Percentiles rank a stretch among this genome's conserved stretches.
These are phyloP conservation scores for Pyrgus malvae DNA, from an alignment of 2,888 invertebrate genomes.

Conservation along the genomic window DNA sequence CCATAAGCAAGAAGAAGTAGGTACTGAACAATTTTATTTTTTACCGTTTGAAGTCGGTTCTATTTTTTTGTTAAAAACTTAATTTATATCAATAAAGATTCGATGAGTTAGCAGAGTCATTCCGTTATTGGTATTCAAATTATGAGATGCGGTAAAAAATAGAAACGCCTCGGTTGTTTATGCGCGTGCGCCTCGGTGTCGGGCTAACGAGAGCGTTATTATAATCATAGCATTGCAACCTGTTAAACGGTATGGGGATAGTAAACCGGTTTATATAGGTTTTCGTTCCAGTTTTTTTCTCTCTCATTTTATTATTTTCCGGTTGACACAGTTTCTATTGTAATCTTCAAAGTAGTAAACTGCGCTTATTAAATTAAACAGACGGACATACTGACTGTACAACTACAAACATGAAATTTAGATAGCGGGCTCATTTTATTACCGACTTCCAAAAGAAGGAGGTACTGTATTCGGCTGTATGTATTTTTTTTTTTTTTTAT, in stretches of 20 bases:
- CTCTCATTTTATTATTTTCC: background rate
- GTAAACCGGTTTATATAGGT: conserved; percentile 22
- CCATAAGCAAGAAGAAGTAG: no score
- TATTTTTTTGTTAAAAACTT: no score
- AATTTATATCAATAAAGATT: conserved; percentile 51
- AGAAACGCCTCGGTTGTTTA: conserved; percentile 23
- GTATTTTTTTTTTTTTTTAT: no score
- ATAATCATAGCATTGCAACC: conserved; percentile 23
- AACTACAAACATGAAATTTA: no score
- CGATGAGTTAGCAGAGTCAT: conserved; percentile 44
- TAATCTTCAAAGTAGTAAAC: background rate
- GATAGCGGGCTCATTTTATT: no score
- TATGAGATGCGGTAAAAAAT: conserved; percentile 45
- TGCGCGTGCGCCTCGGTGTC: conserved; percentile 14
- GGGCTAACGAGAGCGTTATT: conserved; percentile 25
- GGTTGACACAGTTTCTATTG: background rate
- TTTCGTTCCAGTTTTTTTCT: conserved; percentile 17
- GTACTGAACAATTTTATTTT: no score
- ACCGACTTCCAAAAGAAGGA: no score
- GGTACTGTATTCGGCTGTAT: no score
- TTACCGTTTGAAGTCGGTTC: no score
- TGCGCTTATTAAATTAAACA: background rate
- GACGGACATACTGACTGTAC: no score
- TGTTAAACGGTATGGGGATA: conserved; percentile 18
- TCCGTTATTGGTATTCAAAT: conserved; percentile 67